phyloP scores from a whole-genome alignment of 2,888 invertebrate genomes.

The Pheosia tremula region DNA sequence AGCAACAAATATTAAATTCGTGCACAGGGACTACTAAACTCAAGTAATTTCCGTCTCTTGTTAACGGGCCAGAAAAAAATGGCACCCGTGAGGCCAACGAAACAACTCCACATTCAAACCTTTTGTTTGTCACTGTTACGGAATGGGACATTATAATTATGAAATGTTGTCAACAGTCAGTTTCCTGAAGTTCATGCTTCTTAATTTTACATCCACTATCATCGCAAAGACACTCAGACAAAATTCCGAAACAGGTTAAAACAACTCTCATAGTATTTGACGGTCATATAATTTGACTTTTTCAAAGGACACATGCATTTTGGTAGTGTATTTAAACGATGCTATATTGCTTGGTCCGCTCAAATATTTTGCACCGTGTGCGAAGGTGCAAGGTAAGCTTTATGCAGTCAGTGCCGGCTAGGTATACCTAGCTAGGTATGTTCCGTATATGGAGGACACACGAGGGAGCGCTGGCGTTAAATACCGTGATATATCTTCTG shows the following conservation, averaged over 20 bases:
- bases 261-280: not conserved
- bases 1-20: slow-evolving; percentile 49
- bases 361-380: slow-evolving; percentile 43
- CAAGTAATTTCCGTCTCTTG: slow-evolving; percentile 43
- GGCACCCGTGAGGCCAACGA: slow-evolving; percentile 41
- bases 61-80: slow-evolving; percentile 44
- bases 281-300: slow-evolving; percentile 24
- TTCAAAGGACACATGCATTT: slow-evolving; percentile 18
- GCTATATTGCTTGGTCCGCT: slow-evolving; percentile 28
- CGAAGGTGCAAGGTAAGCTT: slow-evolving; percentile 44
- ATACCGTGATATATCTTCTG: slow-evolving; percentile 50
- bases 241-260: not conserved
- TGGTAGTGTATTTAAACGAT: slow-evolving; percentile 37
- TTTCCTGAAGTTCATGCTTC: too few species aligned
- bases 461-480: slow-evolving; percentile 44
- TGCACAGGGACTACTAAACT: slow-evolving; percentile 46
- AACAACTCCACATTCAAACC: slow-evolving; percentile 42
- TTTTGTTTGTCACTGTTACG: slow-evolving; percentile 34
- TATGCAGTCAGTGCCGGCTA: slow-evolving; percentile 32
- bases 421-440: slow-evolving; percentile 22
- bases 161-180: slow-evolving; percentile 5
- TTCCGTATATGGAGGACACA: slow-evolving; percentile 39
- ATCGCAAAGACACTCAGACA: too few species aligned
- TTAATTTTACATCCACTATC: too few species aligned
- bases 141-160: slow-evolving; percentile 22